These are phyloP conservation scores for Sycobia sp. DNA, from an alignment of 1,140 invertebrate genomes.

Conservation along the genomic window DNA sequence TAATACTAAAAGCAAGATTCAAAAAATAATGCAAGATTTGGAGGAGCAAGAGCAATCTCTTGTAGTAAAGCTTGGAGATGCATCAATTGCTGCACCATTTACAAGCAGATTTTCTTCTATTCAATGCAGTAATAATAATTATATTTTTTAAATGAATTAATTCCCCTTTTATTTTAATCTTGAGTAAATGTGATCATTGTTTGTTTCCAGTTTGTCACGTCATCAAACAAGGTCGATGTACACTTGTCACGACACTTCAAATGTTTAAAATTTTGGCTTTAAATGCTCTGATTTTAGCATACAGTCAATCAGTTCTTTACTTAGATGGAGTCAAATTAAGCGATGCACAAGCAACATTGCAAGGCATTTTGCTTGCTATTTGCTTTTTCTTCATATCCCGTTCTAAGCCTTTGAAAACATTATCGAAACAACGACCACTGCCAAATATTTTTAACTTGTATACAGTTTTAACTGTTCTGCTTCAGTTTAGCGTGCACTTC, in stretches of 20 bases:
- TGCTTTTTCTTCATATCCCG: conserved; percentile 98
- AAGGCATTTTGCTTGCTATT: conserved; percentile 90
- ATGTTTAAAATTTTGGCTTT: conserved; percentile 99
- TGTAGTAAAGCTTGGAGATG: conserved; percentile 95
- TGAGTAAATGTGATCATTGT: conserved; percentile 12
- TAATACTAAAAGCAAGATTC: conserved; percentile 65
- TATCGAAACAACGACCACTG: conserved; percentile 92
- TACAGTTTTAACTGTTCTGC: conserved; percentile 91
- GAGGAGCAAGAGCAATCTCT: conserved; percentile 89
- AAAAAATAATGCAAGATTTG: conserved; percentile 85
- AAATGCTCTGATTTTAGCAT: conserved; percentile 97
- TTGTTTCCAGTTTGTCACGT: conserved; percentile 90
- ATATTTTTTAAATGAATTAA: background rate
- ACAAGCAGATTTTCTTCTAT: conserved; percentile 97
- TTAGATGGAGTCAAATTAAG: conserved; percentile 98
- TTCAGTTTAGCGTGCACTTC: conserved; percentile 97
- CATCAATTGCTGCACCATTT: conserved; percentile 98
- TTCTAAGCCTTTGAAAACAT: conserved; percentile 93
- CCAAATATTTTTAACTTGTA: conserved; percentile 99
- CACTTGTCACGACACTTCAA: conserved; percentile 97
- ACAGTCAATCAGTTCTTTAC: conserved; percentile 98
- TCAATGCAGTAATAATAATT: conserved; percentile 85
- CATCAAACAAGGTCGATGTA: conserved; percentile 98
- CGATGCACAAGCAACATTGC: conserved; percentile 95
- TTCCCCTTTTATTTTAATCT: no score